Percentiles rank a stretch among this genome's conserved stretches.
Evolutionary conservation across 2,113 vertebrate genomes (phyloP).

Genomic region (Atractosteus spatula): DNA sequence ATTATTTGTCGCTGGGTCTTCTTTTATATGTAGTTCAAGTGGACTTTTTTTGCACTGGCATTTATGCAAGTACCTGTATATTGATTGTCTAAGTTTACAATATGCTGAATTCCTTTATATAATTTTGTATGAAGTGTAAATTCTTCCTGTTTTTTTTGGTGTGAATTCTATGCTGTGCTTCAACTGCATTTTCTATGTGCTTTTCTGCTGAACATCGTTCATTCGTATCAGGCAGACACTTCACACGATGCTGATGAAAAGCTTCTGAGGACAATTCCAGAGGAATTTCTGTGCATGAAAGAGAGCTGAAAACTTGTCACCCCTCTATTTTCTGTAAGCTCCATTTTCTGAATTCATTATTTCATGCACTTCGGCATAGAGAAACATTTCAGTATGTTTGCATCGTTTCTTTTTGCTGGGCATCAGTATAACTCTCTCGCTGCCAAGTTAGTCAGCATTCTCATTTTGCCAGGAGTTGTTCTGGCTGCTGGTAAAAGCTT

Average conservation of each 20-base stretch:
- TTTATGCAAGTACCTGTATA: background rate
- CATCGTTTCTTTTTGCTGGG: conserved; percentile 26
- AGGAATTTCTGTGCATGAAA: no score
- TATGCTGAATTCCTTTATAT: no score
- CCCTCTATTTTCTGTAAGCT: background rate
- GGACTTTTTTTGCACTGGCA: background rate
- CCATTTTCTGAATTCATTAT: no score
- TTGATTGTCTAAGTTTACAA: no score
- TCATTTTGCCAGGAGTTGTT: conserved; percentile 39
- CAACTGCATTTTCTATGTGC: no score
- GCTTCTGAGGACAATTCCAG: no score
- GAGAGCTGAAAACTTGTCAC: background rate
- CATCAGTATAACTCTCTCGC: conserved; percentile 13
- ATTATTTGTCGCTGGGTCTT: conserved; percentile 35
- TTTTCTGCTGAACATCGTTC: no score
- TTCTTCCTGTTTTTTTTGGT: no score
- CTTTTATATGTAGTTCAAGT: background rate
- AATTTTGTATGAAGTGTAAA: no score
- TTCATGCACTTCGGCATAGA: background rate
- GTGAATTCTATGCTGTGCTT: no score
- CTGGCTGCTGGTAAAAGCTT: conserved; percentile 42
- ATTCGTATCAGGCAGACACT: no score
- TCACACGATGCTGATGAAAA: no score
- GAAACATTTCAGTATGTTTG: background rate
- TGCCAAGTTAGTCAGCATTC: conserved; percentile 49